Conservation (phyloP, 1,140 invertebrate species). For the Drosophila nebulosa region DNA sequence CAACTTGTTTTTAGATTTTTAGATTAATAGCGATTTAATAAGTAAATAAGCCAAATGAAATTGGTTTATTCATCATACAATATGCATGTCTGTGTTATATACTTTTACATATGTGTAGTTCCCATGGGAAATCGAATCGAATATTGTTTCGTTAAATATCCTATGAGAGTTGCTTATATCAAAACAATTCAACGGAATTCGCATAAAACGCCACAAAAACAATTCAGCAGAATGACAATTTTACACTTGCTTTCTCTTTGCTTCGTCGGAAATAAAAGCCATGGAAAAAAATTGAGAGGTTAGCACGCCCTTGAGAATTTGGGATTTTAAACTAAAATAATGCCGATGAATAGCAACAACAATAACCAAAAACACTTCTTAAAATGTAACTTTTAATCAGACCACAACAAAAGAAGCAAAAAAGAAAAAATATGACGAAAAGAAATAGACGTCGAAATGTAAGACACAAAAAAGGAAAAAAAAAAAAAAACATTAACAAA, state of each 20-base stretch:
- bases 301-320: background rate
- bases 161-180: background rate
- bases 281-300: background rate
- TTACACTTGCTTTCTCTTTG: background rate
- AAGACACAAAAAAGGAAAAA: conserved; percentile 26
- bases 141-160: background rate
- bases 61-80: too few species aligned
- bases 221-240: background rate
- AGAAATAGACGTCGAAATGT: conserved; percentile 29
- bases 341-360: background rate
- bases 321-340: conserved; percentile 35
- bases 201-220: background rate
- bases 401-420: conserved; percentile 53
- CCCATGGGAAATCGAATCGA: too few species aligned
- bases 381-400: conserved; percentile 60
- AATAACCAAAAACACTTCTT: conserved; percentile 26
- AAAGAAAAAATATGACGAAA: background rate
- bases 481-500: conserved; percentile 16
- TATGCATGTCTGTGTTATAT: too few species aligned
- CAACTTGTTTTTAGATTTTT: too few species aligned
- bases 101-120: too few species aligned
- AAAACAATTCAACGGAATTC: background rate
- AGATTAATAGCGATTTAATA: too few species aligned
- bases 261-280: too few species aligned
- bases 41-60: too few species aligned